Evolutionary conservation across 2,888 invertebrate species (phyloP).

Genomic region (Machimus atricapillus): DNA sequence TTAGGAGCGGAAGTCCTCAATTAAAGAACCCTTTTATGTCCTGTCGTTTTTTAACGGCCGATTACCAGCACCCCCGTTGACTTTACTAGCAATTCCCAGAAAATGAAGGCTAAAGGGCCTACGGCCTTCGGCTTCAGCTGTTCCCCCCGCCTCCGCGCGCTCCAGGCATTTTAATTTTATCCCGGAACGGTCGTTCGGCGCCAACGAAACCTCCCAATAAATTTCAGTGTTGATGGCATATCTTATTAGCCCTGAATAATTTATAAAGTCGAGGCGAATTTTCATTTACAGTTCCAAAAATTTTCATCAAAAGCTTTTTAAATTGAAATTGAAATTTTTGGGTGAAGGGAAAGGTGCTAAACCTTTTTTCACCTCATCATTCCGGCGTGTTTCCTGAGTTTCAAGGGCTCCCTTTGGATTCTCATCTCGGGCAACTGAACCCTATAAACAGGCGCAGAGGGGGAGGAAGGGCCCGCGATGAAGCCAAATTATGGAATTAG

Average conservation of each 20-base stretch:
- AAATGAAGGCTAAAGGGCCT: background rate
- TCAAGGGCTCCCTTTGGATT: background rate
- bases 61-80: background rate
- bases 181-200: background rate
- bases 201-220: background rate
- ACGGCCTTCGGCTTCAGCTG: background rate
- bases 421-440: background rate
- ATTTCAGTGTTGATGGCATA: background rate
- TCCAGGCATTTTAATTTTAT: background rate
- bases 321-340: slow-evolving; percentile 30
- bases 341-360: background rate
- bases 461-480: background rate
- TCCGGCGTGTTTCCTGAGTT: background rate
- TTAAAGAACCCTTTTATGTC: slow-evolving; percentile 13
- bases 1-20: background rate
- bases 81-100: background rate
- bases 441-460: background rate
- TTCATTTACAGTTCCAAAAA: slow-evolving; percentile 32
- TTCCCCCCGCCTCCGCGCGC: background rate
- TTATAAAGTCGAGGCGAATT: slow-evolving; percentile 34
- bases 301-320: slow-evolving; percentile 33
- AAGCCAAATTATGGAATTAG: slow-evolving; percentile 21
- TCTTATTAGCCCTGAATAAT: slow-evolving; percentile 27
- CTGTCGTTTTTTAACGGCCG: background rate
- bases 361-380: slow-evolving; percentile 10